A percentile compares a stretch with the other conserved stretches of the same genome.
phyloP scores from a whole-genome alignment of 2,888 invertebrate species.

The Ectropis crepuscularia region DNA sequence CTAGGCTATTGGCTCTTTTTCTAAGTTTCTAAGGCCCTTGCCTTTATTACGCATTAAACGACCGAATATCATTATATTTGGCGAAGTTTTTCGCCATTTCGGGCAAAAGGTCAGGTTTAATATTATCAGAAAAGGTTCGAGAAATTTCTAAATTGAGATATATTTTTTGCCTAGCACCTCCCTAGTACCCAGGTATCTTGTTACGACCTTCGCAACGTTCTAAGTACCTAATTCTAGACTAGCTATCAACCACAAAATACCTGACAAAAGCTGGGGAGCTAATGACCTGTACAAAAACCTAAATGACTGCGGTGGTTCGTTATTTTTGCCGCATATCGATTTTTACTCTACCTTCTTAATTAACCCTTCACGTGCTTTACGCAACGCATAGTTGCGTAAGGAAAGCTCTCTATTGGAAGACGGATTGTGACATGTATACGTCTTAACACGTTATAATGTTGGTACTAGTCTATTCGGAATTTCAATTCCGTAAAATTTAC shows the following conservation, averaged over 20 bases:
- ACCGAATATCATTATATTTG: constrained; percentile 25
- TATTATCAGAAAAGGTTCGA: constrained; percentile 30
- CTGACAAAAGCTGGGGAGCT: constrained; percentile 10
- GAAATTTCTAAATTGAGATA: constrained; percentile 31
- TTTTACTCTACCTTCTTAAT: constrained; percentile 1
- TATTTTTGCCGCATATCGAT: constrained; percentile 5
- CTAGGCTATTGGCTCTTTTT: not conserved
- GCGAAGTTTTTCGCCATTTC: constrained; percentile 27
- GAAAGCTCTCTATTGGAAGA: no score
- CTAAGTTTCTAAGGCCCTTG: constrained; percentile 5
- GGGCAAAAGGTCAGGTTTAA: constrained; percentile 35
- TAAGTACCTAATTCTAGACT: constrained; percentile 18
- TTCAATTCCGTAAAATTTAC: no score
- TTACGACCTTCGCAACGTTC: constrained; percentile 19
- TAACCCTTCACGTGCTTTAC: no score
- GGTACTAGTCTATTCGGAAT: no score
- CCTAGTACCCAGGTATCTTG: constrained; percentile 16
- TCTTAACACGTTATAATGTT: no score
- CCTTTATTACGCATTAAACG: constrained; percentile 28
- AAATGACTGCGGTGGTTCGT: constrained; percentile 8
- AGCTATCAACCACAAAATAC: constrained; percentile 1
- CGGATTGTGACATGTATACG: no score
- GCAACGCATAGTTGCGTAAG: no score
- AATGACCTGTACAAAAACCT: constrained; percentile 11
- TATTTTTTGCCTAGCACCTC: constrained; percentile 24